Conservation (phyloP, 1,140 invertebrate genomes). For the Ceratosolen fusciceps region DNA sequence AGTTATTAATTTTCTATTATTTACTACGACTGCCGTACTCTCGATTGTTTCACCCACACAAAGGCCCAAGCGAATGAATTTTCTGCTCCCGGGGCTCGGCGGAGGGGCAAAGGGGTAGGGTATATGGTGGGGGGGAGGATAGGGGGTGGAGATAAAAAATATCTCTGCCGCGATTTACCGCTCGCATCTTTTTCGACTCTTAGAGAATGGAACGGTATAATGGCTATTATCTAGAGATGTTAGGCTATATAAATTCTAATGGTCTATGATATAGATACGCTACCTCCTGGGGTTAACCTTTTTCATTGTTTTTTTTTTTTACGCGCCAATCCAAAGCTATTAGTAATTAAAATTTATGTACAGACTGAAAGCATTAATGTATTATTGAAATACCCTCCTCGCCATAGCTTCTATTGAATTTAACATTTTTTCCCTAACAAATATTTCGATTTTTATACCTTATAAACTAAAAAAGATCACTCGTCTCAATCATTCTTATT, state of each 20-base stretch:
- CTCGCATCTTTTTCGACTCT: constrained; percentile 10
- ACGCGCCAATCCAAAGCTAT: not conserved
- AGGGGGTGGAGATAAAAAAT: not conserved
- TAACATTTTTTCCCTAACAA: too few relatives aligned
- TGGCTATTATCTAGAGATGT: constrained; percentile 23
- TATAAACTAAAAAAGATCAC: too few relatives aligned
- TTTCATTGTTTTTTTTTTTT: not conserved
- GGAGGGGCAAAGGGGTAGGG: too few relatives aligned
- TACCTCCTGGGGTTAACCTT: too few relatives aligned
- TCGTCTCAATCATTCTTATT: too few relatives aligned
- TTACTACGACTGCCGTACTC: not conserved
- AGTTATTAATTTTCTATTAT: constrained; percentile 34
- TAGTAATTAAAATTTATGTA: constrained; percentile 22
- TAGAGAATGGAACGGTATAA: constrained; percentile 25
- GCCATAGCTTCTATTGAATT: too few relatives aligned
- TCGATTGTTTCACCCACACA: constrained; percentile 24
- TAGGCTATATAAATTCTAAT: constrained; percentile 36
- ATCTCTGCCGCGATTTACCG: not conserved
- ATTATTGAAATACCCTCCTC: too few relatives aligned
- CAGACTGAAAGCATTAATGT: not conserved
- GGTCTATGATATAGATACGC: not conserved
- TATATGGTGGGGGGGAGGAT: too few relatives aligned
- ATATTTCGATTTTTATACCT: too few relatives aligned
- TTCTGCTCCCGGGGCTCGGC: too few relatives aligned
- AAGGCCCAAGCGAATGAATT: constrained; percentile 17